Base-by-base conservation (phyloP, 2,888 invertebrate species). In the Chymomyza caudatula region DNA sequence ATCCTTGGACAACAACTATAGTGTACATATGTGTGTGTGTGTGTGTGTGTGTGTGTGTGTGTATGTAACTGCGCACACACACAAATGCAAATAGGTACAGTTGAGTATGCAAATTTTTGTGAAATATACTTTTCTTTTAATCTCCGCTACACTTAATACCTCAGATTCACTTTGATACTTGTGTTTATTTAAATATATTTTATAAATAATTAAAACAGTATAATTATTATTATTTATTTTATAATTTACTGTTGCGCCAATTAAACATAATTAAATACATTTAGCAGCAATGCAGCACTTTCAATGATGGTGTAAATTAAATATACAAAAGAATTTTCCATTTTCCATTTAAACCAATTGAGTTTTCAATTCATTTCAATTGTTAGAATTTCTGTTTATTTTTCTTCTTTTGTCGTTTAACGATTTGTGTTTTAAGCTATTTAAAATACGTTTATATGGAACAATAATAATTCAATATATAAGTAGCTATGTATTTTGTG, bases 231-330 rank as follows among this genome's bases (percentile, higher is more conserved):
- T n/a, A 0, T 20, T 44, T 29, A 15, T 62, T 43, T 57, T 25
- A 64, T 64, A 58, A 65, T 54, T 42, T 57, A 59, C 57, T 57
- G 15, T 61, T 66, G 63, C 47, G 55, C 49, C 59, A 56, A 59
- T 47, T 44, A 57, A 67, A 61, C 15, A 6, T 13, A 72, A 52
- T 67, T 58, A 58, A 13, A 47, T 44, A 47, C 22, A 23, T 20
- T n/a, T 49, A 58, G 17, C 8, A 17, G n/a, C 19, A 60, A 19
- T 37, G 23, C 17, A 51, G n/a, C 62, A 71, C 57, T 80, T 85
- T 86, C 73, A 88, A 86, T 87, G 88, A 88, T 88, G 88, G 88
- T 88, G 88, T 88, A 87, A 88, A 86, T 83, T 75, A 81, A 75
- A 76, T 74, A 77, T 75, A 82, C 76, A 79, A 76, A 77, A 74